Evolutionary conservation across 2,113 vertebrate genomes (phyloP).

Genomic region (Apeltes quadracus): DNA sequence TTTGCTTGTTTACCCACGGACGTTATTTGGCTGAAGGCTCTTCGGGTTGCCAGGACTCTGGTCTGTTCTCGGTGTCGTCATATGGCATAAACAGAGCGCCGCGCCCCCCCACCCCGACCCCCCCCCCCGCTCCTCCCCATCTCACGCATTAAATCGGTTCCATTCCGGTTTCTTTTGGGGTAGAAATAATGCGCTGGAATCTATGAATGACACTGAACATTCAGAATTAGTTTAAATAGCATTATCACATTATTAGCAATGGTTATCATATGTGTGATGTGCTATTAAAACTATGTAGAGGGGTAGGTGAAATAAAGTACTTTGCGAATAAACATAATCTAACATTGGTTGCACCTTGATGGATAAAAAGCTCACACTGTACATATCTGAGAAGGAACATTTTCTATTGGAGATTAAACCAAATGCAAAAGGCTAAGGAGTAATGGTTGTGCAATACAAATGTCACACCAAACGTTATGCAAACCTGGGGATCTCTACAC

Average conservation of each 20-base stretch:
- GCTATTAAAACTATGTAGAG: background rate
- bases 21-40: slow-evolving; percentile 57
- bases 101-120: too few relatives aligned
- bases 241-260: background rate
- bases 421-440: background rate
- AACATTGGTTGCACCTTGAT: background rate
- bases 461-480: background rate
- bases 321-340: background rate
- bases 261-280: background rate
- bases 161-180: too few relatives aligned
- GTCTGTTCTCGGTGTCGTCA: slow-evolving; percentile 59
- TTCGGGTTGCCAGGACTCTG: slow-evolving; percentile 35
- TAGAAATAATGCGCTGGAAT: background rate
- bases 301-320: background rate
- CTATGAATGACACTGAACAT: too few relatives aligned
- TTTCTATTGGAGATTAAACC: too few relatives aligned
- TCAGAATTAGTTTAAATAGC: too few relatives aligned
- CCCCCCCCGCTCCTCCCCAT: too few relatives aligned
- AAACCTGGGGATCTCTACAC: too few relatives aligned
- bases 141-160: background rate
- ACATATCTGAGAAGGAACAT: background rate
- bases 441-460: background rate
- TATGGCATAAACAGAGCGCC: slow-evolving; percentile 42
- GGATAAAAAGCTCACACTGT: background rate
- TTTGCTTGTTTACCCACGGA: slow-evolving; percentile 42